phyloP scores from a whole-genome alignment of 1,140 invertebrate species.

The Drosophila pachea region DNA sequence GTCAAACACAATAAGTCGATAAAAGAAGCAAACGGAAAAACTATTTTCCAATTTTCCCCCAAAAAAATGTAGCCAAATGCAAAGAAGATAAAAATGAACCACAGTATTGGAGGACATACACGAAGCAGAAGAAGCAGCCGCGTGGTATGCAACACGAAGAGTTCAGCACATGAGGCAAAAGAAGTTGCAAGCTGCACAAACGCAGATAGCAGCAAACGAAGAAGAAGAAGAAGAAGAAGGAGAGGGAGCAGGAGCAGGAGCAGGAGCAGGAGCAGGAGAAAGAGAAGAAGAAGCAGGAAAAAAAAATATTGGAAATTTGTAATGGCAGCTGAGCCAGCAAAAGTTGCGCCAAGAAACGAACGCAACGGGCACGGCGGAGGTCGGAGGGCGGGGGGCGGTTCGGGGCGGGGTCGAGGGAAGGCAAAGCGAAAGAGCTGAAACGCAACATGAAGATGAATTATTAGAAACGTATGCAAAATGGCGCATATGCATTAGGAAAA shows the following conservation, averaged over 20 bases:
- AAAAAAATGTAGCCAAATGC: conserved; percentile 38
- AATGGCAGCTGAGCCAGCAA: conserved; percentile 69
- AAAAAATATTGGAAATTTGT: conserved; percentile 50
- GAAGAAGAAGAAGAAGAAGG: neutral
- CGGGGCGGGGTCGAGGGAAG: conserved; percentile 17
- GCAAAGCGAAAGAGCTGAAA: conserved; percentile 38
- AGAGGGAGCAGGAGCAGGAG: too few species aligned
- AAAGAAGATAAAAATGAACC: neutral
- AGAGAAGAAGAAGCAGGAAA: conserved; percentile 1
- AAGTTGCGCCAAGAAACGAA: conserved; percentile 58
- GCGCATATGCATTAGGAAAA: conserved; percentile 56
- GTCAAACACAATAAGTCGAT: conserved; percentile 70
- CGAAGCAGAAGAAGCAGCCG: too few species aligned
- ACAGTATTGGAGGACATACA: neutral
- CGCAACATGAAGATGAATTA: conserved; percentile 64
- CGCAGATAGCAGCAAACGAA: conserved; percentile 52
- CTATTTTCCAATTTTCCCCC: conserved; percentile 62
- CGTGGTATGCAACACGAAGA: too few species aligned
- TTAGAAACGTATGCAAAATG: conserved; percentile 71
- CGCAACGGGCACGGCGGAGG: neutral
- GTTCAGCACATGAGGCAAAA: too few species aligned
- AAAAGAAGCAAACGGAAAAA: conserved; percentile 50
- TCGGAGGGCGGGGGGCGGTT: too few species aligned
- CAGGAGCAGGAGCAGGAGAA: neutral
- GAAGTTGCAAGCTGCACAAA: conserved; percentile 63